Evolutionary conservation across 1,140 invertebrate species (phyloP), one percentile per base, ranked within the genome.

Genomic region (Formica exsecta): DNA sequence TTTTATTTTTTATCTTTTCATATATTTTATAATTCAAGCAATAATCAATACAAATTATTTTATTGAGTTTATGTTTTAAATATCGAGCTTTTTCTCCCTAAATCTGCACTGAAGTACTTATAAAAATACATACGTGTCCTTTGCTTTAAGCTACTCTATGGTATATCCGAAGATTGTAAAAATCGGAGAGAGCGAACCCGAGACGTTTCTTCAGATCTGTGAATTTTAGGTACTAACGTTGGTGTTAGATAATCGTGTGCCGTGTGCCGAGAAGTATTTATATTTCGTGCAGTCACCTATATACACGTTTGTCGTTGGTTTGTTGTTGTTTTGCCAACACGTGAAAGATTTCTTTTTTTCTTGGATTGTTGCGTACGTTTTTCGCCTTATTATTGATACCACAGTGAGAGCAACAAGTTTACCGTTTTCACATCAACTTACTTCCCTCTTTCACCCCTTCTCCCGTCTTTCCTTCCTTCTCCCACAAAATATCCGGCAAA

Each of bases 181-280:
- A 89, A 86, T 29, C 86, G 73, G 85, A 87, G 83, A 87, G 83
- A 90, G 48, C n/a, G 16, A 81, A 65, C 29, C 76, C 65, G 61
- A 59, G 68, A 83, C 68, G 68, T 83, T 83, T 83, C 66, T 76
- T 83, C 86, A 81, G 84, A 80, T 87, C 83, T 89, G 89, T 90
- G 75, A 87, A 90, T 68, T 51, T 94, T 94, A 95, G 94, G 93
- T 94, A 95, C 94, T 95, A 94, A 95, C 94, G 92, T 95, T 95
- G 94, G 92, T 95, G 94, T 95, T 94, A 94, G 94, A 94, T 95
- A 94, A 95, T 95, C 93, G 94, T 95, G 94, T 95, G 94, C 89
- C 94, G 94, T 95, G 94, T 95, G 94, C 91, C 93, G 94, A 94
- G 89, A 93, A 93, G 92, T 93, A 93, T 93, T 91, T 92, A 92